Evolutionary conservation across 1,140 invertebrate species (phyloP).

Genomic region (Papilio helenus): DNA sequence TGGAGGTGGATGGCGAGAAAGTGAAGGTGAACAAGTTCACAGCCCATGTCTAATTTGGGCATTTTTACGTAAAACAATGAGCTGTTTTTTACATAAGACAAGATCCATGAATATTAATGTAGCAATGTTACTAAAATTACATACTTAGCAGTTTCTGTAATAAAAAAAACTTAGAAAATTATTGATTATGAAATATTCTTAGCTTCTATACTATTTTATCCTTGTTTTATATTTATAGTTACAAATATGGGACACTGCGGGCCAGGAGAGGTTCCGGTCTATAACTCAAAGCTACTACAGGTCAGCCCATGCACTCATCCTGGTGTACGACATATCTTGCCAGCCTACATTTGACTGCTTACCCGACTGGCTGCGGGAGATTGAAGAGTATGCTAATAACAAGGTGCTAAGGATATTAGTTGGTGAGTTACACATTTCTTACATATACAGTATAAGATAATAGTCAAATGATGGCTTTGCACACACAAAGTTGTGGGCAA

Average conservation of each 20-base stretch:
- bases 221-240: slow-evolving; percentile 85
- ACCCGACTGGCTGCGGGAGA: slow-evolving; percentile 97
- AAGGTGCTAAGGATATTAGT: slow-evolving; percentile 97
- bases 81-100: neutral
- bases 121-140: neutral
- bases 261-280: slow-evolving; percentile 98
- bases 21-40: slow-evolving; percentile 90
- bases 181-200: neutral
- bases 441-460: no score
- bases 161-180: no score
- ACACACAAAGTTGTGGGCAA: no score
- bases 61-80: slow-evolving; percentile 17
- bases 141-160: no score
- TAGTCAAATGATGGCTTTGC: no score
- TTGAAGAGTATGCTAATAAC: slow-evolving; percentile 97
- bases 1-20: slow-evolving; percentile 99
- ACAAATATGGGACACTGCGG: slow-evolving; percentile 99
- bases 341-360: slow-evolving; percentile 98
- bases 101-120: neutral
- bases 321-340: slow-evolving; percentile 99
- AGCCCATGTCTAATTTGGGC: slow-evolving; percentile 18
- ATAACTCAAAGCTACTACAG: slow-evolving; percentile 99
- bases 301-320: slow-evolving; percentile 97
- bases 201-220: neutral
- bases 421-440: slow-evolving; percentile 83